A percentile compares a stretch with the other conserved stretches of the same genome.
phyloP scores from a whole-genome alignment of 1,140 invertebrate species.

The Drosophila sulfurigaster region DNA sequence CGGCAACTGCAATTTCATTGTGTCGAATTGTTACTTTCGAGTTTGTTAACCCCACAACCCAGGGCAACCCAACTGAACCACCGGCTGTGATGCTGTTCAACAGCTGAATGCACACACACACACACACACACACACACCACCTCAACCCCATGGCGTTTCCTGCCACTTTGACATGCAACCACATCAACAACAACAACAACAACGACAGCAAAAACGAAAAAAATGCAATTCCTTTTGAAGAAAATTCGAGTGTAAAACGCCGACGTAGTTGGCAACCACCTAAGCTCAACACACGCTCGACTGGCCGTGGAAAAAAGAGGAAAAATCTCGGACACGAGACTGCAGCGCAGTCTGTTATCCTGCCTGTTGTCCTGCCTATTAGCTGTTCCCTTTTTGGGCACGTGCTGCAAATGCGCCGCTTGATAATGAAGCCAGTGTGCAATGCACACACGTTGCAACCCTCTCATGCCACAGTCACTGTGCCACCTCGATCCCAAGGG shows the following conservation, averaged over 20 bases:
- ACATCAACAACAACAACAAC: slow-evolving; percentile 40
- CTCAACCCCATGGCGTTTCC: slow-evolving; percentile 10
- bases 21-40: slow-evolving; percentile 39
- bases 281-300: slow-evolving; percentile 10
- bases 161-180: slow-evolving; percentile 60
- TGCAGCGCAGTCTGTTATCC: slow-evolving; percentile 18
- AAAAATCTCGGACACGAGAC: slow-evolving; percentile 66
- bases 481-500: slow-evolving; percentile 13
- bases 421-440: slow-evolving; percentile 70
- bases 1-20: slow-evolving; percentile 9
- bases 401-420: slow-evolving; percentile 63
- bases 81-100: slow-evolving; percentile 25
- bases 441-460: slow-evolving; percentile 51
- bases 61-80: slow-evolving; percentile 55
- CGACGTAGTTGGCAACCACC: slow-evolving; percentile 40
- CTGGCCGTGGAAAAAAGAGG: slow-evolving; percentile 15
- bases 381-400: slow-evolving; percentile 44
- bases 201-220: not conserved
- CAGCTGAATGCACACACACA: slow-evolving; percentile 60
- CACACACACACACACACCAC: slow-evolving; percentile 20
- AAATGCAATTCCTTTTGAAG: slow-evolving; percentile 71
- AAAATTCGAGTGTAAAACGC: slow-evolving; percentile 49
- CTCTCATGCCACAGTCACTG: slow-evolving; percentile 27
- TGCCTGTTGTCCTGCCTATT: slow-evolving; percentile 1
- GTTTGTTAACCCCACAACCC: slow-evolving; percentile 41